phyloP scores from a whole-genome alignment of 2,888 invertebrate genomes.

The Cheilosia impressa region DNA sequence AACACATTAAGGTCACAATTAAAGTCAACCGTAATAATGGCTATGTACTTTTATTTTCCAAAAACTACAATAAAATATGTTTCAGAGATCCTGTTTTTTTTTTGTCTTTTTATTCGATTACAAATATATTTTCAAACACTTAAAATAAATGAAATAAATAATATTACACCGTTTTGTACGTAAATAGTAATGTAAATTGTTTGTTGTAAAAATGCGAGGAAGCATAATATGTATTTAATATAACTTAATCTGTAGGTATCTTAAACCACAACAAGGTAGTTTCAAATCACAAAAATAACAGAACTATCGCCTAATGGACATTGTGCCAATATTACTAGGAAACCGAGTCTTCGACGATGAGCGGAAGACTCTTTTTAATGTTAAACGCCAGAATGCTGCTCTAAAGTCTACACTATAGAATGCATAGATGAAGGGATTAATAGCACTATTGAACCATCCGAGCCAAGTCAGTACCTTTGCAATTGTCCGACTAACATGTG shows the following conservation, averaged over 20 bases:
- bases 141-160: slow-evolving; percentile 20
- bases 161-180: slow-evolving; percentile 11
- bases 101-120: slow-evolving; percentile 1
- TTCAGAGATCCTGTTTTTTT: background rate
- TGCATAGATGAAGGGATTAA: slow-evolving; percentile 95
- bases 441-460: slow-evolving; percentile 95
- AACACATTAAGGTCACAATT: too few relatives aligned
- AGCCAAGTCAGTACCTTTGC: slow-evolving; percentile 93
- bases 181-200: slow-evolving; percentile 6
- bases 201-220: slow-evolving; percentile 36
- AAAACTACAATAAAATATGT: background rate
- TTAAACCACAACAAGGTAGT: slow-evolving; percentile 11
- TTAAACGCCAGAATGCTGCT: slow-evolving; percentile 93
- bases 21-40: too few relatives aligned
- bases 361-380: slow-evolving; percentile 83
- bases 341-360: slow-evolving; percentile 80
- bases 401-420: slow-evolving; percentile 95
- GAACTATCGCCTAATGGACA: slow-evolving; percentile 82
- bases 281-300: slow-evolving; percentile 14
- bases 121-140: background rate
- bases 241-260: background rate
- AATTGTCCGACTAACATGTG: slow-evolving; percentile 86
- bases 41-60: too few relatives aligned
- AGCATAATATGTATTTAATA: background rate
- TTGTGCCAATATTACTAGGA: slow-evolving; percentile 79